A percentile compares a stretch with the other conserved stretches of the same genome.
These are phyloP conservation scores for Drosophila varians DNA, from an alignment of 1,140 invertebrate species.

Conservation along the genomic window DNA sequence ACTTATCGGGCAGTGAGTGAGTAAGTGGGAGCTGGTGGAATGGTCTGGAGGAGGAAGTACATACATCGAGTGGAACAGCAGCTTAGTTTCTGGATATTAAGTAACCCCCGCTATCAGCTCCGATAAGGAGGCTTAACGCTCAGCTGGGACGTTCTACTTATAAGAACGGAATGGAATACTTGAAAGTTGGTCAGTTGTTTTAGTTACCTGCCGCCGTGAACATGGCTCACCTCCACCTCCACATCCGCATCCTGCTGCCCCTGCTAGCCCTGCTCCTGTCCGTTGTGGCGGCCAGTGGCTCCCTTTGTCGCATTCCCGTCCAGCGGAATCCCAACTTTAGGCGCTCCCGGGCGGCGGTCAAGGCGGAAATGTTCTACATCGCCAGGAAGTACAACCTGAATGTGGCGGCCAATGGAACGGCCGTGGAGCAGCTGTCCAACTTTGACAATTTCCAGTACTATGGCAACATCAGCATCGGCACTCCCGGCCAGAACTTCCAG, in stretches of 20 bases:
- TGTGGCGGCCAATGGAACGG: not conserved
- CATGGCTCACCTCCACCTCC: not conserved
- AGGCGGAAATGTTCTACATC: constrained; percentile 5
- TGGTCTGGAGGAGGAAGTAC: not conserved
- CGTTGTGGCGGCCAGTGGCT: not conserved
- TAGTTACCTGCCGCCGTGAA: not conserved
- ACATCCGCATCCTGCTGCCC: not conserved
- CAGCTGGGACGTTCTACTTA: not conserved
- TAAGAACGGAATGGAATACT: not conserved
- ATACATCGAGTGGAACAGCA: not conserved
- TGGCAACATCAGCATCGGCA: constrained; percentile 96
- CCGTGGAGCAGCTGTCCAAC: constrained; percentile 20
- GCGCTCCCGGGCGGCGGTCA: constrained; percentile 11
- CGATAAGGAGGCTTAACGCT: not conserved
- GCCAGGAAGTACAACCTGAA: constrained; percentile 14
- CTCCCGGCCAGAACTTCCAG: constrained; percentile 95
- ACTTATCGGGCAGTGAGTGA: not conserved
- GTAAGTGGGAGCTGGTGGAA: not conserved
- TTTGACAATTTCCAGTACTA: constrained; percentile 93
- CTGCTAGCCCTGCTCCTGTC: constrained; percentile 8
- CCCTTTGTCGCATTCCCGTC: constrained; percentile 21
- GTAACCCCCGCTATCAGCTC: not conserved
- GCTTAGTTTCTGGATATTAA: not conserved
- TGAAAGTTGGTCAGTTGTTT: not conserved
- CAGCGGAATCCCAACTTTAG: not conserved